Base-by-base conservation (phyloP, 1,140 invertebrate genomes). In the Danaus plexippus region DNA sequence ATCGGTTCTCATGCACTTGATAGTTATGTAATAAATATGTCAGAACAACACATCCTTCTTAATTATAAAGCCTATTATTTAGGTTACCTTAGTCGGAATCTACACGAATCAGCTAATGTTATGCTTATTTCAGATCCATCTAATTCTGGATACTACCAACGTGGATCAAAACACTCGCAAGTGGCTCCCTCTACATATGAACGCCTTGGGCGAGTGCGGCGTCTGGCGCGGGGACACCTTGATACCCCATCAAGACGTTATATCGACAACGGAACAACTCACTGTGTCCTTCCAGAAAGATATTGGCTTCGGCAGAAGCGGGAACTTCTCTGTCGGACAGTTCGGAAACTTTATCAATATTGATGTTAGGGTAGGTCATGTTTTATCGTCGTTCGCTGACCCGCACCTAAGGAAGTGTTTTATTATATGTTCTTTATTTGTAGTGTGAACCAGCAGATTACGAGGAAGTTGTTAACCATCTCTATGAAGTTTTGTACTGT, bases 381-480 rank as follows among this genome's bases (percentile, higher is more conserved):
- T 32, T 32, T 32, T 15, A 15, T 15, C 15, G 1, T 15, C 15
- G 15, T 6, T 22, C 22, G 0, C 22, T 8, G 22, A 32, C 5
- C 22, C 22, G 22, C 5, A 0, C 22, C 22, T 32, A 32, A 7
- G 22, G 22, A 32, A 32, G 22, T 32, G 22, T 0, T 32, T 32
- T 32, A 32, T 32, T 2, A 32, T 67, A 53, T 52, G 12, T 44
- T 42, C 7, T 42, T 54, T 63, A 46, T 41, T 43, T 44, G 50
- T 82, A 95, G 93, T 89, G 94, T 15, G 94, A 96, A 82, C 89
- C 92, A 9, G 84, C 89, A 43, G 94, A 96, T 69, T 97, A 95
- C 74, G 87, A 89, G 6, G 90, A 90, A 68, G 92, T 93, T 1
- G 90, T 97, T 1, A 84, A 91, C 48, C 96, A 94, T 91, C 77